Conservation (phyloP, 2,797 vertebrate genomes). For the Glyptemys insculpta region DNA sequence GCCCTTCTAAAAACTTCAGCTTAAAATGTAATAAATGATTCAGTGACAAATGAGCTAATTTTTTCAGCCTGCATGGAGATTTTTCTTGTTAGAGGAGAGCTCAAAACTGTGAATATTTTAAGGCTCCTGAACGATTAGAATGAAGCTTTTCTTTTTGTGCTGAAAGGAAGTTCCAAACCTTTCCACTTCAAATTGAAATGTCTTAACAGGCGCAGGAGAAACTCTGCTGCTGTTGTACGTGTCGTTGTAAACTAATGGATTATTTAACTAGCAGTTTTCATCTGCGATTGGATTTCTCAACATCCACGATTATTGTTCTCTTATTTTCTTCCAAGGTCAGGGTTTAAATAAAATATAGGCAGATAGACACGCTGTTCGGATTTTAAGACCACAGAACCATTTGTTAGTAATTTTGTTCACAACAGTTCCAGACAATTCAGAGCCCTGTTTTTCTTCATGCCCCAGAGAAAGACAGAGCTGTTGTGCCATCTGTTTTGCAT, state of each 20-base stretch:
- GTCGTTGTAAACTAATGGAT: constrained; percentile 15
- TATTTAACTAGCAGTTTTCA: neutral
- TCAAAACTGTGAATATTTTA: constrained; percentile 4
- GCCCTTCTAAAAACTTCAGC: constrained; percentile 6
- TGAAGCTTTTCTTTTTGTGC: constrained; percentile 46
- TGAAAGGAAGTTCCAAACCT: constrained; percentile 67
- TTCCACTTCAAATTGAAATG: constrained; percentile 51
- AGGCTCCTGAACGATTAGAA: constrained; percentile 14
- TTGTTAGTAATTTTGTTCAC: constrained; percentile 57
- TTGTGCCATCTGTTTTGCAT: constrained; percentile 71
- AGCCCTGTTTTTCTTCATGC: neutral
- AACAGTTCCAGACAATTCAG: constrained; percentile 49
- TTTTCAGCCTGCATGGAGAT: constrained; percentile 40
- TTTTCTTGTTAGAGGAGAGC: constrained; percentile 23
- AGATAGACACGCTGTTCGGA: constrained; percentile 12
- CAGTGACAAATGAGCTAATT: constrained; percentile 28
- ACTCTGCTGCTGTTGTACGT: neutral
- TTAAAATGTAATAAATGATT: constrained; percentile 28
- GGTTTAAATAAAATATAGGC: constrained; percentile 34
- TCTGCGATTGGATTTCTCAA: neutral
- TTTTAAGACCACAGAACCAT: constrained; percentile 40
- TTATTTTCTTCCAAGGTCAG: constrained; percentile 42
- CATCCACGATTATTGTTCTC: neutral
- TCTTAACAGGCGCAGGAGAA: constrained; percentile 28
- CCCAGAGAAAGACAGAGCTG: constrained; percentile 46